A percentile compares a stretch with the other conserved stretches of the same genome.
Conservation (phyloP, 92 coral and sea anemone species). For the Hydrozoanthus gracilis region DNA sequence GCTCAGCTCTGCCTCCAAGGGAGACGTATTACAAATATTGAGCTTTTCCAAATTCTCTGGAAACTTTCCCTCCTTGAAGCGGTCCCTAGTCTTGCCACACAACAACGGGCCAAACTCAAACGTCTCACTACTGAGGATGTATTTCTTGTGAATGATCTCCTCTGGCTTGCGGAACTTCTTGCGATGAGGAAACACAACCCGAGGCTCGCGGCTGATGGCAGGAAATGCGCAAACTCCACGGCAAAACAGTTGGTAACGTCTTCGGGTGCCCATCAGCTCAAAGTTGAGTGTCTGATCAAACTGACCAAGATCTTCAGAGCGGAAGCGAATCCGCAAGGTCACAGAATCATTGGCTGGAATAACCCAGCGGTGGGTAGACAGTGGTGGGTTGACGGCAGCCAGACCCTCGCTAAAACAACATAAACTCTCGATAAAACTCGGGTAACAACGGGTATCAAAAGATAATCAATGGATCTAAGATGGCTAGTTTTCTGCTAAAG, state of each 20-base stretch:
- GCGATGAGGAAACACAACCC: conserved; percentile 96
- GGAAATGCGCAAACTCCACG: conserved; percentile 99
- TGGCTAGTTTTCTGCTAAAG: too few species aligned
- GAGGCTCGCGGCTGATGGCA: conserved; percentile 96
- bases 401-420: conserved; percentile 59
- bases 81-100: conserved; percentile 95
- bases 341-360: conserved; percentile 88
- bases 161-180: conserved; percentile 96
- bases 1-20: conserved; percentile 87
- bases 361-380: conserved; percentile 89
- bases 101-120: conserved; percentile 97
- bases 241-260: conserved; percentile 97
- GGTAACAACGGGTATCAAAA: too few species aligned
- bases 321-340: conserved; percentile 85
- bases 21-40: conserved; percentile 87
- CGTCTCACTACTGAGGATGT: conserved; percentile 90
- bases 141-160: conserved; percentile 95
- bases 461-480: background rate
- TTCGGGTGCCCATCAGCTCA: conserved; percentile 95
- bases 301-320: conserved; percentile 98
- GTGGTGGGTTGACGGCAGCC: conserved; percentile 72
- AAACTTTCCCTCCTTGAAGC: conserved; percentile 93
- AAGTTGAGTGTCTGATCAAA: conserved; percentile 97
- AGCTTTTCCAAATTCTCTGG: conserved; percentile 94
- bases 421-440: background rate